Evolutionary conservation across 2,888 invertebrate species (phyloP), one percentile per base, ranked within the genome.

Genomic region (Drosophila crucigera): DNA sequence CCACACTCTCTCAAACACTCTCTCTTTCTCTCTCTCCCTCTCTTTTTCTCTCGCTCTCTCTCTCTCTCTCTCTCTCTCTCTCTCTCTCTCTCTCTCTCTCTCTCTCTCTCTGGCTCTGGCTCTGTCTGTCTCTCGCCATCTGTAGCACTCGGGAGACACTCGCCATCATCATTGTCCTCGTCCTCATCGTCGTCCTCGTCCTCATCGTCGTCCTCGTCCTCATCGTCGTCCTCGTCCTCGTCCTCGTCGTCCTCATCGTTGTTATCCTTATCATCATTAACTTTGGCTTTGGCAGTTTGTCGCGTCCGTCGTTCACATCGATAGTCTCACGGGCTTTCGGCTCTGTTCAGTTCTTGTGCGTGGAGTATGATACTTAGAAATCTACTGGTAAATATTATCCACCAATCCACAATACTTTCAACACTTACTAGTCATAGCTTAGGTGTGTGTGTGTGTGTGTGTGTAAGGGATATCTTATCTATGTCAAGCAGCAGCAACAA

Each of bases 331-430:
- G 64, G 35, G 37, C 19, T 19, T 61, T 39, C 25, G 47, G 25
- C 47, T 16, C 47, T 16, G 47, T 47, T 47, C 47, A 25, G 25
- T 25, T 22, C 16, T 25, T 47, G 47, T 47, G 47, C 47, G 47
- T 47, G 64, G 60, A 71, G 64, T 33, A 89, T 86, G 89, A 89
- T 89, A 64, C 76, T 86, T 47, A 72, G 84, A 82, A 90, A 90
- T 80, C 74, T 84, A 62, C 80, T 90, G 90, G 90, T 90, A 76
- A 90, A 90, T 87, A 87, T 89, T 68, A 75, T 76, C 82, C 78
- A 82, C 71, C 80, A 72, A 80, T 41, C 25, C 28, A 41, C 41
- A 41, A 41, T 53, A 33, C 33, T 63, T 60, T 50, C 31, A 49
- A n/a, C 30, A 22, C 50, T 33, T 60, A 28, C 33, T 4, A 35